Evolutionary conservation across 2,888 invertebrate species (phyloP).

Genomic region (Bellardia bayeri): DNA sequence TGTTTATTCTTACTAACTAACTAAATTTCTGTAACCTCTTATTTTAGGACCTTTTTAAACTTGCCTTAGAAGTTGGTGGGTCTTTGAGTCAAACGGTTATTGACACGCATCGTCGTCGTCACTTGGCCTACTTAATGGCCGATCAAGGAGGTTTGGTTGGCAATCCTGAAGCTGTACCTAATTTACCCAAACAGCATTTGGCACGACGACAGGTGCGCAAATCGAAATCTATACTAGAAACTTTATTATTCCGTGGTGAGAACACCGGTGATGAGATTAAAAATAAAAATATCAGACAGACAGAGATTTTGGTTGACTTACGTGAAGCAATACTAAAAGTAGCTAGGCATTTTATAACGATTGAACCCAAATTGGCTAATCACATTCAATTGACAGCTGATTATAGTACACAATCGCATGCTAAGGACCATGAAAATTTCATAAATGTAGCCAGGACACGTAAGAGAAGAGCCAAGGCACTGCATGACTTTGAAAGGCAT

Average conservation of each 20-base stretch:
- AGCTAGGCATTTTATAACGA: conserved; percentile 96
- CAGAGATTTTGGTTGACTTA: conserved; percentile 98
- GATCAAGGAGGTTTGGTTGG: conserved; percentile 97
- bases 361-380: conserved; percentile 93
- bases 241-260: conserved; percentile 92
- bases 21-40: neutral
- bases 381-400: conserved; percentile 94
- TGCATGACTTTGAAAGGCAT: conserved; percentile 98
- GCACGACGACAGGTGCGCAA: conserved; percentile 94
- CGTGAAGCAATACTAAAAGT: conserved; percentile 97
- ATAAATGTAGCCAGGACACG: conserved; percentile 95
- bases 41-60: conserved; percentile 88
- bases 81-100: conserved; percentile 90
- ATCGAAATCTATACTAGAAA: conserved; percentile 94
- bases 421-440: conserved; percentile 96
- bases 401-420: conserved; percentile 97
- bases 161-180: conserved; percentile 94
- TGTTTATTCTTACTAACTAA: too few species aligned
- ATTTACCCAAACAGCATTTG: conserved; percentile 96
- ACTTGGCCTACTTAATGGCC: conserved; percentile 97
- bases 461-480: conserved; percentile 95
- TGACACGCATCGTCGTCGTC: conserved; percentile 95
- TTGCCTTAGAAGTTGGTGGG: conserved; percentile 90
- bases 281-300: conserved; percentile 98
- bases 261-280: conserved; percentile 91